These are phyloP conservation scores for Phoenicopterus ruber DNA, from an alignment of 2,113 vertebrate species.

Conservation along the genomic window DNA sequence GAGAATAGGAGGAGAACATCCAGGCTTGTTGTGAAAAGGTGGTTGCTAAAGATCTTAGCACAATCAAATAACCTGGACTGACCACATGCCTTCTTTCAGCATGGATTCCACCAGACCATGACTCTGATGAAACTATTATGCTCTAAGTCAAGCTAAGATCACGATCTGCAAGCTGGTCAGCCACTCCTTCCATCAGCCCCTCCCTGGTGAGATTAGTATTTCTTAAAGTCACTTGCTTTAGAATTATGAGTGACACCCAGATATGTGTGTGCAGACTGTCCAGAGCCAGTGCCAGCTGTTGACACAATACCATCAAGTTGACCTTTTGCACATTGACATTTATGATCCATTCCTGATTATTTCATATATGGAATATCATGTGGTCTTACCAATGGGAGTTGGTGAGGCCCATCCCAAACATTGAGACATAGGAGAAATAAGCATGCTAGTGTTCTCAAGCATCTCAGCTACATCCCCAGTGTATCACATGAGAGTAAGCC, in stretches of 20 bases:
- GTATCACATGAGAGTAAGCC: neutral
- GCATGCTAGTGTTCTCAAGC: neutral
- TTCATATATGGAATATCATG: neutral
- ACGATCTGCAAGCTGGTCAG: neutral
- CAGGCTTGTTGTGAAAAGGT: neutral
- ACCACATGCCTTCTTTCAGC: neutral
- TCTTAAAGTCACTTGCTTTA: neutral
- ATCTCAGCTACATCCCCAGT: neutral
- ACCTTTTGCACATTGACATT: slow-evolving; percentile 3
- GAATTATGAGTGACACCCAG: neutral
- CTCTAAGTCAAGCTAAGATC: neutral
- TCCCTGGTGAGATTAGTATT: neutral
- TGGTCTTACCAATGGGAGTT: neutral
- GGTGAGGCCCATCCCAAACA: neutral
- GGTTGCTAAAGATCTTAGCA: neutral
- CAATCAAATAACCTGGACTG: neutral
- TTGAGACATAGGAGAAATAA: neutral
- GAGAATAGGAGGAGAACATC: neutral
- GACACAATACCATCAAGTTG: neutral
- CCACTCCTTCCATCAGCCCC: neutral
- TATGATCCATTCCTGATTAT: neutral
- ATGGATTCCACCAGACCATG: neutral
- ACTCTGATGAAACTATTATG: neutral
- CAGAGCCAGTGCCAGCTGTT: neutral
- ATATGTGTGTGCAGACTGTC: neutral